Evolutionary conservation across 2,113 vertebrate genomes (phyloP), one percentile per base, ranked within the genome.

Genomic region (Gavia stellata): DNA sequence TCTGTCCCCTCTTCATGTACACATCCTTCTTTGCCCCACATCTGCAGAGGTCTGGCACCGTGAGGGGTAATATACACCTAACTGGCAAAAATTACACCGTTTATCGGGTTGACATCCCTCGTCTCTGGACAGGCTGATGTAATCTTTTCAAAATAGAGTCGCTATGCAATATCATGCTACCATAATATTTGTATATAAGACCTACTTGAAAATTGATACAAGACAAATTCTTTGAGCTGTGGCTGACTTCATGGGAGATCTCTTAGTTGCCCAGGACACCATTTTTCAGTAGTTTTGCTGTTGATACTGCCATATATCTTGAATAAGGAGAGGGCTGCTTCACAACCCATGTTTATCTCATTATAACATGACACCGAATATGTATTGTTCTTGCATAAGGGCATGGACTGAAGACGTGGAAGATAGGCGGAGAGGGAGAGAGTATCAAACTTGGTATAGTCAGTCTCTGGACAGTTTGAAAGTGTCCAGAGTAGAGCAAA

Each of bases 71-170:
- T 12, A 36, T 4, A 19, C 5, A 28, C 12, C 3, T 34, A 47
- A 44, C 0, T 36, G 44, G 26, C 4, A 77, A 77, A 81, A 53
- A n/a, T 18, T 31, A 19, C 17, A 5, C 17, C 17, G 0, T 5
- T n/a, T 61, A 25, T 59, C 4, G 4, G 12, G 9, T 20, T 72
- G 21, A 2, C 9, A 1, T 33, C 62, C 20, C 49, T 47, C 38
- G 26, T 56, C 5, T 74, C 56, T 47, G 6, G 23, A 81, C 12
- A 70, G 55, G 12, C 3, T 78, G 18, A 50, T 90, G 52, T 82
- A 42, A 42, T 58, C 15, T 49, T 58, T 88, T 65, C 38, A 34
- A 74, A 80, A 68, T 9, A 7, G 65, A 71, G 7, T 42, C 38
- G 6, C 24, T 82, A 7, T 26, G 34, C 33, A 40, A 21, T 77